A percentile compares a stretch with the other conserved stretches of the same genome.
Conservation (phyloP, 1,140 invertebrate species). For the Glossosoma conforme region DNA sequence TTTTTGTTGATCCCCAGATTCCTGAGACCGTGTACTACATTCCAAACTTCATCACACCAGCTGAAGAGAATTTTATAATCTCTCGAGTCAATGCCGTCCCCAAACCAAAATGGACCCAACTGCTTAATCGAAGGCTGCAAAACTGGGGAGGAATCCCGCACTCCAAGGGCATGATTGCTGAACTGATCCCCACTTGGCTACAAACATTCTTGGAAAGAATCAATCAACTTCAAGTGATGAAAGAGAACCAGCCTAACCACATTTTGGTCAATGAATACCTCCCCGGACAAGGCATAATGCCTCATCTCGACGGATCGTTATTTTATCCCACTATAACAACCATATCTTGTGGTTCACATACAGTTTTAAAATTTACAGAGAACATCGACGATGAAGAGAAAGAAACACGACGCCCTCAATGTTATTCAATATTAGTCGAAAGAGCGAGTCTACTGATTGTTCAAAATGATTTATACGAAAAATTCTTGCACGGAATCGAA, state of each 20-base stretch:
- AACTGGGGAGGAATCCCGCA: constrained; percentile 96
- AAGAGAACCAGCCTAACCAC: constrained; percentile 81
- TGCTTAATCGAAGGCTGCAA: constrained; percentile 85
- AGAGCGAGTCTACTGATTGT: constrained; percentile 84
- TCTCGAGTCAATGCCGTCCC: constrained; percentile 73
- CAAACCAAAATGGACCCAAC: constrained; percentile 93
- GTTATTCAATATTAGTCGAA: constrained; percentile 73
- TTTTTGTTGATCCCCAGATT: constrained; percentile 52
- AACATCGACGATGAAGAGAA: constrained; percentile 32
- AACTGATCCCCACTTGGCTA: constrained; percentile 83
- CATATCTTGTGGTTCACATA: constrained; percentile 86
- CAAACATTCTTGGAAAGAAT: constrained; percentile 70
- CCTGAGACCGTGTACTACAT: constrained; percentile 79
- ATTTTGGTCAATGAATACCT: constrained; percentile 95
- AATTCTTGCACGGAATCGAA: constrained; percentile 86
- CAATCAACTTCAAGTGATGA: constrained; percentile 66
- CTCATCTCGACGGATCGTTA: constrained; percentile 91
- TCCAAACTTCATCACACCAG: constrained; percentile 81
- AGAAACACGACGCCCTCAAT: constrained; percentile 27
- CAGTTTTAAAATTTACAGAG: constrained; percentile 79
- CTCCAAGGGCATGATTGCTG: constrained; percentile 90
- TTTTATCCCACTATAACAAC: constrained; percentile 93
- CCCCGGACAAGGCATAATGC: constrained; percentile 89
- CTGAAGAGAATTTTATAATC: constrained; percentile 74
- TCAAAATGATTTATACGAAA: constrained; percentile 74